phyloP scores from a whole-genome alignment of 2,888 invertebrate genomes.

The Drosophila greeni region DNA sequence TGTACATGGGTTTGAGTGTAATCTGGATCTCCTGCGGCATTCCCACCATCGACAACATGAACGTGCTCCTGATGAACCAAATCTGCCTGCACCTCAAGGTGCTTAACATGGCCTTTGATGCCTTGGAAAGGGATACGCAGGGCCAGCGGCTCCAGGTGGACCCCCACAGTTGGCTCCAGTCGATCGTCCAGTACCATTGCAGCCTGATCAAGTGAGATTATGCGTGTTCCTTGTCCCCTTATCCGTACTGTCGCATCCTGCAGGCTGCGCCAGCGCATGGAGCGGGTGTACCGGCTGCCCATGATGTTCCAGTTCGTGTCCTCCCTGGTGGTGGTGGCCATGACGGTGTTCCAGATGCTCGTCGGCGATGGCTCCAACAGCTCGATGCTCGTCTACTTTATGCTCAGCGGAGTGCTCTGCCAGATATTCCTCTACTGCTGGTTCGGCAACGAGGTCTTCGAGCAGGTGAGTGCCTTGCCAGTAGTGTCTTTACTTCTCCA shows the following conservation, averaged over 20 bases:
- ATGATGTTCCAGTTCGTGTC: constrained; percentile 67
- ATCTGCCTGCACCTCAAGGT: constrained; percentile 69
- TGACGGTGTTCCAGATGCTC: constrained; percentile 68
- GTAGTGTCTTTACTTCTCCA: background rate
- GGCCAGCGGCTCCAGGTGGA: constrained; percentile 12
- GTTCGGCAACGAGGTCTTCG: constrained; percentile 71
- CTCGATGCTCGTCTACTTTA: constrained; percentile 59
- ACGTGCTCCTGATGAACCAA: constrained; percentile 67
- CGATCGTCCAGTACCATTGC: constrained; percentile 60
- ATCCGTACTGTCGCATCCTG: background rate
- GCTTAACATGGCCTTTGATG: constrained; percentile 62
- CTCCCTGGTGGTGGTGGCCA: constrained; percentile 62
- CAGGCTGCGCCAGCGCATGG: constrained; percentile 62
- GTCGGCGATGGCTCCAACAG: constrained; percentile 55
- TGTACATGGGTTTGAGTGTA: constrained; percentile 57
- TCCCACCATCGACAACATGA: constrained; percentile 65
- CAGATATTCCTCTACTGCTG: constrained; percentile 71
- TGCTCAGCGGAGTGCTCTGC: constrained; percentile 63
- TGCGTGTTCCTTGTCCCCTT: background rate
- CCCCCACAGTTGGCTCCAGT: constrained; percentile 42
- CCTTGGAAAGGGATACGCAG: background rate
- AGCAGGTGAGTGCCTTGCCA: constrained; percentile 49
- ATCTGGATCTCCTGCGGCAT: constrained; percentile 42
- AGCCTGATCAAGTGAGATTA: constrained; percentile 54
- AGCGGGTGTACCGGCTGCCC: constrained; percentile 57